phyloP scores from a whole-genome alignment of 2,888 invertebrate genomes.

The Drosophila fungiperda region DNA sequence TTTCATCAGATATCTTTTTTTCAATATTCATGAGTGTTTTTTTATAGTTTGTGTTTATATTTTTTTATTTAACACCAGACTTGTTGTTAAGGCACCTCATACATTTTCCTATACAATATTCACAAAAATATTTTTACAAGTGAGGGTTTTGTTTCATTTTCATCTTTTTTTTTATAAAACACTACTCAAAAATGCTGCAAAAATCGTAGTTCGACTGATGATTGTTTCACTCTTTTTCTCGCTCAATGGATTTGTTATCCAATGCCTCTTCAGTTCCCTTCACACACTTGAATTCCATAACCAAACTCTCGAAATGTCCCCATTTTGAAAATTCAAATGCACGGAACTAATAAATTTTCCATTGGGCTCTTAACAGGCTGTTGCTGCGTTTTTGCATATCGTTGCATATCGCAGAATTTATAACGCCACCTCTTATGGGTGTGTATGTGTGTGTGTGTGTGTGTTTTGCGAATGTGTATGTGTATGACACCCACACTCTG shows the following conservation, averaged over 20 bases:
- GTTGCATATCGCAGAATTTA: slow-evolving; percentile 45
- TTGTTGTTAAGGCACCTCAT: neutral
- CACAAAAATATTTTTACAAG: neutral
- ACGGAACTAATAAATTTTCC: slow-evolving; percentile 51
- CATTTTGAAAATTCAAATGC: slow-evolving; percentile 28
- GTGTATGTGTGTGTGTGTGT: neutral
- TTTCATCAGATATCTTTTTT: neutral
- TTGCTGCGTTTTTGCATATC: slow-evolving; percentile 44
- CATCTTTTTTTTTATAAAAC: neutral
- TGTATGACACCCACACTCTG: neutral
- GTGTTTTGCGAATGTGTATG: neutral
- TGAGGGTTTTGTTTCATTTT: neutral
- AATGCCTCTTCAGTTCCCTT: slow-evolving; percentile 1
- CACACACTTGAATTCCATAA: neutral
- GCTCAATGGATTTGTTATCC: slow-evolving; percentile 21
- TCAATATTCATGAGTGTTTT: neutral
- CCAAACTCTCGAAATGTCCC: neutral
- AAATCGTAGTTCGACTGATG: slow-evolving; percentile 25
- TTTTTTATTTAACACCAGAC: neutral
- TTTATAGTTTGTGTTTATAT: neutral
- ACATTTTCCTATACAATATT: neutral
- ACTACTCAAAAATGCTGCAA: neutral
- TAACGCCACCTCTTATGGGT: slow-evolving; percentile 15
- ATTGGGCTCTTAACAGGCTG: slow-evolving; percentile 44
- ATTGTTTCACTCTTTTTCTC: slow-evolving; percentile 1